Evolutionary conservation across 2,888 invertebrate species (phyloP), one percentile per base, ranked within the genome.

Genomic region (Anthrax anthrax): DNA sequence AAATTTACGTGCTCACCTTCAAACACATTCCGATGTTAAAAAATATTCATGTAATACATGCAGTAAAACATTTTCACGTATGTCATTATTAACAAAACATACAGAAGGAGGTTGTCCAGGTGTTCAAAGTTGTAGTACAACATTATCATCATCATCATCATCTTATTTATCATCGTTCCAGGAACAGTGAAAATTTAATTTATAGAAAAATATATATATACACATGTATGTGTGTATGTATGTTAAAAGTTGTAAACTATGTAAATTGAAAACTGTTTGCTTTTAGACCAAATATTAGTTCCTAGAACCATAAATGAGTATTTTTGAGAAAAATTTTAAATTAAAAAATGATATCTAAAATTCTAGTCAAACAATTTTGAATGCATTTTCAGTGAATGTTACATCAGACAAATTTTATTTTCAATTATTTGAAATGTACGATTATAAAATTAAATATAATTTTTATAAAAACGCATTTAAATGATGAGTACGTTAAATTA

Each of bases 21-120:
- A 97, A 69, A 97, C 96, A 2, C 97, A 97, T 69, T 92, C 94
- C 19, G 94, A 95, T 60, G 87, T 96, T 16, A 97, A 97, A 71
- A 95, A 96, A 67, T 97, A 97, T 71, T 89, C 90, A 43, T 97
- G 97, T 66, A 75, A 81, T 27, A 79, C 80, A 18, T 97, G 97
- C 71, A 84, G 85, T 55, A 96, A 95, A 66, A 95, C 96, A 13
- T 97, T 97, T 71, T 94, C 94, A 46, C 75, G 96, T 52, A 95
- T 96, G 95, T 94, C 94, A 0, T 72, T 97, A 51, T 73, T 97
- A 54, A 84, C 87, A 57, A 97, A 97, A 68, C 97, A 97, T 69
- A 76, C 85, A 51, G 91, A 91, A 59, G 84, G 89, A 40, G 92
- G 92, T 1, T 92, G 92, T 59, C 80, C 81, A 0, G 76, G 75